Evolutionary conservation across 2,888 invertebrate species (phyloP).

Genomic region (Sabellastarte sp.): DNA sequence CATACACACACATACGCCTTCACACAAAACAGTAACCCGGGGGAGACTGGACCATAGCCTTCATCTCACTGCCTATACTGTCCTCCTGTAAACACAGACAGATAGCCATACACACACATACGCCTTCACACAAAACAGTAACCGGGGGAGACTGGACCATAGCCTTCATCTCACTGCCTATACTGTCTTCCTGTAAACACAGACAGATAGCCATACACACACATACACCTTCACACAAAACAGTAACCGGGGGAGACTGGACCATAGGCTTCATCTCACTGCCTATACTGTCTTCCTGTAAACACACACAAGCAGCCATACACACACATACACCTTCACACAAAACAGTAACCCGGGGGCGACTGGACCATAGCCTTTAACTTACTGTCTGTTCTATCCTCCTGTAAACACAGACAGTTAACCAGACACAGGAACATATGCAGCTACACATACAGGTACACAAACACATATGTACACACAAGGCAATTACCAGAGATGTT

Average conservation of each 20-base stretch:
- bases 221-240: neutral
- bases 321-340: too few species aligned
- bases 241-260: slow-evolving; percentile 89
- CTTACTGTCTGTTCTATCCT: slow-evolving; percentile 89
- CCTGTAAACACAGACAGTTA: too few species aligned
- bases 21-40: slow-evolving; percentile 82
- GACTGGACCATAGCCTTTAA: slow-evolving; percentile 92
- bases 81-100: too few species aligned
- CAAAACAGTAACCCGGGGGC: slow-evolving; percentile 80
- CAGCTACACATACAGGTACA: too few species aligned
- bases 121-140: too few species aligned
- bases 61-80: slow-evolving; percentile 90
- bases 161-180: slow-evolving; percentile 92
- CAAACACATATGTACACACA: neutral
- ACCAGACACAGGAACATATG: too few species aligned
- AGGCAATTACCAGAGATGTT: too few species aligned
- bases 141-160: slow-evolving; percentile 96
- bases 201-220: too few species aligned
- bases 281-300: slow-evolving; percentile 82
- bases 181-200: slow-evolving; percentile 75
- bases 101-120: too few species aligned
- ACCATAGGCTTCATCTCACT: slow-evolving; percentile 94
- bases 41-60: slow-evolving; percentile 93
- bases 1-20: too few species aligned
- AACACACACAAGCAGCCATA: too few species aligned